Base-by-base conservation (phyloP, 2,888 invertebrate species). In the Lycocerus yunnanus region DNA sequence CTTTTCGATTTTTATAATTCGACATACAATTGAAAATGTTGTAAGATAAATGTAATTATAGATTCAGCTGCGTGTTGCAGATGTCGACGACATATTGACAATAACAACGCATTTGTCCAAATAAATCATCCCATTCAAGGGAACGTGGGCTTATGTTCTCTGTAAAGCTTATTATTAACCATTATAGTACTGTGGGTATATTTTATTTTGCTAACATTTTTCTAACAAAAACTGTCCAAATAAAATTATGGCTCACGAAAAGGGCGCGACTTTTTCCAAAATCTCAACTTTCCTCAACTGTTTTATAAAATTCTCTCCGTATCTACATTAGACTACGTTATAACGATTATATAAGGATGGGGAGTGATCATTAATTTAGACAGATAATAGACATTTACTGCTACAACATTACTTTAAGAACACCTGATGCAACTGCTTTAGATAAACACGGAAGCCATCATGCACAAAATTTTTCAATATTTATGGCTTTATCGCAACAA, bases 61-160 rank as follows among this genome's bases (percentile, higher is more conserved):
- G 71, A 66, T 76, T 79, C 77, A 75, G 78, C 76, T 75, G 76
- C 72, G 69, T 65, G 63, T 74, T 78, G 78, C 80, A 80, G 80
- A 80, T 80, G 80, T 80, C 73, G 77, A 71, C 77, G 78, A 74
- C 77, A 76, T 79, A 80, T 79, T 81, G 81, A 81, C 81, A 79
- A 81, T 79, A 79, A 80, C 80, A 77, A 75, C 78, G 78, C 78
- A 78, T 78, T 78, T 80, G 81, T 82, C 82, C 78, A 80, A 79
- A 81, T 82, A 82, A 82, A 82, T 82, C 82, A 82, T 81, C 77
- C 78, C 69, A 78, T 79, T 80, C 78, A 80, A 75, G 76, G 75
- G 78, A 77, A 79, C 80, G 80, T 81, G 80, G 80, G 60, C 68
- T 69, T 65, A 66, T 73, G 68, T 73, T 73, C 72, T 58, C 65